Evolutionary conservation across 2,113 vertebrate genomes (phyloP).

Genomic region (Dromaius novaehollandiae): DNA sequence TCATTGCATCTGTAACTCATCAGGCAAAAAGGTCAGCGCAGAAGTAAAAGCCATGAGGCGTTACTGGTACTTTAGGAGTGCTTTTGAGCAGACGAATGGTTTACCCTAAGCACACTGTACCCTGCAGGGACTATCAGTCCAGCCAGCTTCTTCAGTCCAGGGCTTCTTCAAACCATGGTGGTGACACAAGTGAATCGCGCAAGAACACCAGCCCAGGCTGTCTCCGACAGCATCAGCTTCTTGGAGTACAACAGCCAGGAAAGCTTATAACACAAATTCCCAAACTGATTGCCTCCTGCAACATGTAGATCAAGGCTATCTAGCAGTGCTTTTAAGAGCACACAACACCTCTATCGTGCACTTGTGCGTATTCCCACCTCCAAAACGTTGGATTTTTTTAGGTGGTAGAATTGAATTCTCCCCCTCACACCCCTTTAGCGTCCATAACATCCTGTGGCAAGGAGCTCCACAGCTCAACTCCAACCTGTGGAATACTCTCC

Average conservation of each 20-base stretch:
- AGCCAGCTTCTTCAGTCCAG: not conserved
- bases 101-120: not conserved
- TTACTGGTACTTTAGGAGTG: accelerated
- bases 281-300: not conserved
- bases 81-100: not conserved
- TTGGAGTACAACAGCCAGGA: not conserved
- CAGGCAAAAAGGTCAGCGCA: not conserved
- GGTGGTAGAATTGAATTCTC: not conserved
- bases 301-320: too few relatives aligned
- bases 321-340: not conserved
- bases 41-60: not conserved
- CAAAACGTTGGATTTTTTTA: not conserved
- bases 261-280: not conserved
- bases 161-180: accelerated
- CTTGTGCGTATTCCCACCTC: not conserved
- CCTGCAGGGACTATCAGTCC: accelerated
- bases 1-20: not conserved
- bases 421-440: not conserved
- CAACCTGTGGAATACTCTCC: accelerated
- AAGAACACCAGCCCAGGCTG: not conserved
- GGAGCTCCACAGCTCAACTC: not conserved
- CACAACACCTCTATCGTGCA: not conserved
- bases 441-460: not conserved
- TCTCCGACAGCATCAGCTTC: not conserved
- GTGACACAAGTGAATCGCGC: accelerated